Evolutionary conservation across 2,113 vertebrate species (phyloP).

Genomic region (Lagopus muta): DNA sequence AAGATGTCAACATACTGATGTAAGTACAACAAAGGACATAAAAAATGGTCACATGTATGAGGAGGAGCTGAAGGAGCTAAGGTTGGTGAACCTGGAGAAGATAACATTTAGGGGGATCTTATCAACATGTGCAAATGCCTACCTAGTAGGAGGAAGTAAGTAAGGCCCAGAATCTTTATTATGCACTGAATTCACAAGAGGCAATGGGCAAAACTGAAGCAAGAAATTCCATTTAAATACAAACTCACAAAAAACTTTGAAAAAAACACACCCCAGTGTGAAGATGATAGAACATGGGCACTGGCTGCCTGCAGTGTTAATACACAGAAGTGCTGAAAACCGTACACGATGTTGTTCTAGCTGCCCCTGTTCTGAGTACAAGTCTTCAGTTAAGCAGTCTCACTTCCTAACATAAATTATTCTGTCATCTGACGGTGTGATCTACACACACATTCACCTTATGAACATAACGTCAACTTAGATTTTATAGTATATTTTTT

Average conservation of each 20-base stretch:
- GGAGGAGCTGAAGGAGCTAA: no score
- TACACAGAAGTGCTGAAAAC: neutral
- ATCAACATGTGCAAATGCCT: neutral
- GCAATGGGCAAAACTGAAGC: neutral
- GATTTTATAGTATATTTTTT: neutral
- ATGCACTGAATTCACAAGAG: neutral
- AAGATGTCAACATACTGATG: no score
- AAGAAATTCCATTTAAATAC: neutral
- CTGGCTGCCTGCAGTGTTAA: neutral
- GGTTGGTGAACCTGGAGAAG: neutral
- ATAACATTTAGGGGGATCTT: neutral
- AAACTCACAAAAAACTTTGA: neutral
- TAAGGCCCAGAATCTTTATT: neutral
- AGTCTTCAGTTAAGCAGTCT: neutral
- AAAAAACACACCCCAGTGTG: no score
- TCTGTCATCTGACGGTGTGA: neutral
- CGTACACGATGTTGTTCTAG: neutral
- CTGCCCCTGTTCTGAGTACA: neutral
- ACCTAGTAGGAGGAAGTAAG: neutral
- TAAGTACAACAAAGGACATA: no score
- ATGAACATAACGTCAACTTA: neutral
- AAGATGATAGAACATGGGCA: neutral
- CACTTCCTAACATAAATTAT: neutral
- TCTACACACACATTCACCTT: neutral
- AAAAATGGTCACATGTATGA: no score